phyloP scores from a whole-genome alignment of 1,140 invertebrate species.

The Zaprionus africanus region DNA sequence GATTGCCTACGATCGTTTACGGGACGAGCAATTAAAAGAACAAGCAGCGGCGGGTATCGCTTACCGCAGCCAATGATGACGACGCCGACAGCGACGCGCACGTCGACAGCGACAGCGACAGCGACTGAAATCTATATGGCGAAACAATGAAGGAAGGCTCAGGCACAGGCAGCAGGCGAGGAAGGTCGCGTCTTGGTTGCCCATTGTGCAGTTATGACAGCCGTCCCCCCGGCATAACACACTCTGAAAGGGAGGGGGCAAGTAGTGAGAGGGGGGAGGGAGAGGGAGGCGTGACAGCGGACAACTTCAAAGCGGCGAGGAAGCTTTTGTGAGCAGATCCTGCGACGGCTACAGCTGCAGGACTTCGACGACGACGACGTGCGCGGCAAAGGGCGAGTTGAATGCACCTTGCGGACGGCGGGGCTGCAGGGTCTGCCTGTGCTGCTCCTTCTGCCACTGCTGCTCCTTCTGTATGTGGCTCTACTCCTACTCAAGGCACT shows the following conservation, averaged over 20 bases:
- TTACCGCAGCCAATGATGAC: conserved; percentile 53
- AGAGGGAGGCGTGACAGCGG: not conserved
- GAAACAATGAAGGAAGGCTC: conserved; percentile 24
- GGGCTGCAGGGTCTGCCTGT: too few relatives aligned
- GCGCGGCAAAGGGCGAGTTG: not conserved
- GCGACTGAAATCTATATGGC: conserved; percentile 75
- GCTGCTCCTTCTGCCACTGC: too few relatives aligned
- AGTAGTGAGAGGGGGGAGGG: not conserved
- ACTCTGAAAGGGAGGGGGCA: not conserved
- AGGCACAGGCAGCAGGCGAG: conserved; percentile 28
- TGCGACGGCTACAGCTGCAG: not conserved
- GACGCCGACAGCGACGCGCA: not conserved
- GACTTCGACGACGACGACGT: not conserved
- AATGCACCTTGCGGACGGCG: conserved; percentile 15
- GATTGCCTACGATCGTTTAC: conserved; percentile 77
- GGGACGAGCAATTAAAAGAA: conserved; percentile 76
- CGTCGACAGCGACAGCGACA: not conserved
- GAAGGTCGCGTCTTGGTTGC: conserved; percentile 47
- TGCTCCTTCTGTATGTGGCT: too few relatives aligned
- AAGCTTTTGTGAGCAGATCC: conserved; percentile 29
- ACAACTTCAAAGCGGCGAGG: conserved; percentile 7
- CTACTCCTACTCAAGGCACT: too few relatives aligned
- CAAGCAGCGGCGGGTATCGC: conserved; percentile 68
- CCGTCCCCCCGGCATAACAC: conserved; percentile 57
- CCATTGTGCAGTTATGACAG: conserved; percentile 80